These are phyloP conservation scores for Therioaphis trifolii DNA, from an alignment of 2,888 invertebrate genomes.

Conservation along the genomic window DNA sequence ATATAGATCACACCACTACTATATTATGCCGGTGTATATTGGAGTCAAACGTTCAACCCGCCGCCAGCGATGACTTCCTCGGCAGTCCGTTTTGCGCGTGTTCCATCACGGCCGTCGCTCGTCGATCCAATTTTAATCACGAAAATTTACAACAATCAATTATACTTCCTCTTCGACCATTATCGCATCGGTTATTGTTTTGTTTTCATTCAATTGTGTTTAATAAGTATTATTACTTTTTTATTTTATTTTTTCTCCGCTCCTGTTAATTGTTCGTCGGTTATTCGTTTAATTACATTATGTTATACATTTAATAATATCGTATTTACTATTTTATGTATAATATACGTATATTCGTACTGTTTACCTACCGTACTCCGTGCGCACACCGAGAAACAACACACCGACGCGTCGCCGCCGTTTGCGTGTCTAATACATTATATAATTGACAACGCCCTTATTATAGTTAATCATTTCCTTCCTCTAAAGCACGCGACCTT, in stretches of 20 bases:
- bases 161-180: too few relatives aligned
- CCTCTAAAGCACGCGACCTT: constrained; percentile 52
- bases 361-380: background rate
- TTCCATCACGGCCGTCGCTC: background rate
- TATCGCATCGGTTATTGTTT: too few relatives aligned
- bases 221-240: too few relatives aligned
- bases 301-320: background rate
- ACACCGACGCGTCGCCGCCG: background rate
- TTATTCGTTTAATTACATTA: constrained; percentile 16
- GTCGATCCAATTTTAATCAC: too few relatives aligned
- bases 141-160: too few relatives aligned
- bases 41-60: constrained; percentile 43
- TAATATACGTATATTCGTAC: background rate
- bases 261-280: background rate
- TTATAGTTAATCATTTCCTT: constrained; percentile 45
- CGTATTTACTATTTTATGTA: too few relatives aligned
- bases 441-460: constrained; percentile 58
- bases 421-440: constrained; percentile 38
- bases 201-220: too few relatives aligned
- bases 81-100: constrained; percentile 36
- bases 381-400: constrained; percentile 29
- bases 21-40: constrained; percentile 27
- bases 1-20: constrained; percentile 41
- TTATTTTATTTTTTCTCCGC: too few relatives aligned
- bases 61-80: constrained; percentile 35